These are phyloP conservation scores for Labeo calbasu DNA, from an alignment of 2,797 vertebrate genomes.

Conservation along the genomic window DNA sequence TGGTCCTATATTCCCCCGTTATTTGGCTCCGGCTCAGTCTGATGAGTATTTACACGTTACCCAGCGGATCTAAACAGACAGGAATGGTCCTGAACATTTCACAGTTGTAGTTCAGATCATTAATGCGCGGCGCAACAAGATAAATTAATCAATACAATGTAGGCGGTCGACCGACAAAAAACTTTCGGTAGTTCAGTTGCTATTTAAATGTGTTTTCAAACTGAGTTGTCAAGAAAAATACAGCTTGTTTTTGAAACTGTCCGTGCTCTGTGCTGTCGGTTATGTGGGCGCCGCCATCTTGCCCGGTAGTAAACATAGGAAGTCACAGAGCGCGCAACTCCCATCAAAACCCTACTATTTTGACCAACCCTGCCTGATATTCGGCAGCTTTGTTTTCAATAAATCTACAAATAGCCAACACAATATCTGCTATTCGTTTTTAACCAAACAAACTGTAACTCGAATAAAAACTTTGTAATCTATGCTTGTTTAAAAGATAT, in stretches of 20 bases:
- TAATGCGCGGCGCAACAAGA: not conserved
- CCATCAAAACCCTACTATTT: not conserved
- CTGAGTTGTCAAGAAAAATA: not conserved
- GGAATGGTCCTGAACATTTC: not conserved
- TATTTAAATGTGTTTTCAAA: not conserved
- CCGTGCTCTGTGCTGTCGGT: too few relatives aligned
- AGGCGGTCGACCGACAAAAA: not conserved
- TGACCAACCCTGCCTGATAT: not conserved
- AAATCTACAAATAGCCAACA: not conserved
- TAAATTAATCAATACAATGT: not conserved
- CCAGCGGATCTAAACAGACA: not conserved
- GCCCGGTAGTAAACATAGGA: not conserved
- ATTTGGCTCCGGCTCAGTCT: too few relatives aligned
- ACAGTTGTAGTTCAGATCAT: not conserved
- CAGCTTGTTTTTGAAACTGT: not conserved
- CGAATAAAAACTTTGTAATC: not conserved
- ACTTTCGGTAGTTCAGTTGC: not conserved
- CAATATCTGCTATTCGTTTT: not conserved
- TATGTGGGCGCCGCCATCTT: conserved; percentile 56
- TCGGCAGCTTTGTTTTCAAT: not conserved
- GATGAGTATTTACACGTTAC: not conserved
- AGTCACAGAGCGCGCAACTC: not conserved
- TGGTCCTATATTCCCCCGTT: not conserved
- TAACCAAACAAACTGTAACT: not conserved
- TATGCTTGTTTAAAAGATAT: not conserved